Evolutionary conservation across 2,113 vertebrate species (phyloP), one percentile per base, ranked within the genome.

Genomic region (Perognathus longimembris): DNA sequence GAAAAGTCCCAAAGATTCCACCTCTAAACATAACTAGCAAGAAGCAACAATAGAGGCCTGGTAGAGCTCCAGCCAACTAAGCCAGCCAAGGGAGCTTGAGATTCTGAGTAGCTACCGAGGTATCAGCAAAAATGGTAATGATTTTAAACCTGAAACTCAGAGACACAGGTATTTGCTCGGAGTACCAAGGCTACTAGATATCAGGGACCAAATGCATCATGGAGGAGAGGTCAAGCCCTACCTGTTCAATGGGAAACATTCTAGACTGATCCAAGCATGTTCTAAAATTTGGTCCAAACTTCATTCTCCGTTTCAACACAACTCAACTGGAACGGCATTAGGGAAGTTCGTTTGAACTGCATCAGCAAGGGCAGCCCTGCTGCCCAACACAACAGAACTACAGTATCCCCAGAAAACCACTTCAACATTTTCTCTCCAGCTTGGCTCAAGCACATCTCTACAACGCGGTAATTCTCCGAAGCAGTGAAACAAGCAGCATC

Each of bases 201-300:
- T 18, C 36, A 89, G 66, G 32, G 20, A 42, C 69, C 32, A 45
- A 2, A 26, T 10, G 28, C 2, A 0, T 4, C 26, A 12, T 7
- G 36, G 0, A 64, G 38, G 3, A 36, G 1, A 85, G 71, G 86
- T 26, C 7, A 64, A 38, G 82, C 87, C 61, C 64, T 17, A 34
- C 30, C n/a, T 20, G 34, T 18, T 78, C 24, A 22, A 10, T 7
- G 24, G 6, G 61, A 78, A 50, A 79, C 34, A 45, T 4, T n/a
- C 20, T 84, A 71, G n/a, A 42, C 32, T 12, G 40, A 81, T 12
- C 54, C 26, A 54, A 54, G 50, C 50, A 42, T 22, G 70, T 20
- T 80, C 69, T 50, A 73, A 61, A 87, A 73, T n/a, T 45, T 3
- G 7, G 34, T 42, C 50, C n/a, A 69, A 66, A 69, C 24, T 4